These are phyloP conservation scores for Craseonycteris thonglongyai DNA, from an alignment of 2,113 vertebrate genomes.

Conservation along the genomic window DNA sequence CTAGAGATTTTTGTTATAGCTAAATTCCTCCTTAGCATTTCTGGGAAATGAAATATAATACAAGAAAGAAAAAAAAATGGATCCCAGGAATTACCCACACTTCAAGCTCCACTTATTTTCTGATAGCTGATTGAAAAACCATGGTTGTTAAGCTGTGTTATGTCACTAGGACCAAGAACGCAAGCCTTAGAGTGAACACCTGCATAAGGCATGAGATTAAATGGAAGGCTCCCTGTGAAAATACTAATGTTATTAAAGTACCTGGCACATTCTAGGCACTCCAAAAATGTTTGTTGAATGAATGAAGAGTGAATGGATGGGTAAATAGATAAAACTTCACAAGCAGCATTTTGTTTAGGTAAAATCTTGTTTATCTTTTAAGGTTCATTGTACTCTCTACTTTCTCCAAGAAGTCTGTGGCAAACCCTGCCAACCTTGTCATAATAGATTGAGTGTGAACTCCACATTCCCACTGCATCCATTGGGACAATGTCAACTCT, in stretches of 20 bases:
- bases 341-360: background rate
- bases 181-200: background rate
- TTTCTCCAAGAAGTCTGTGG: background rate
- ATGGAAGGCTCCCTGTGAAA: background rate
- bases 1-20: background rate
- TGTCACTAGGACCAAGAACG: background rate
- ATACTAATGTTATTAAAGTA: background rate
- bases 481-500: rapidly evolving
- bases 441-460: background rate
- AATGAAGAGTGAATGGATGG: background rate
- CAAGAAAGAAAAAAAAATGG: background rate
- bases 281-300: constrained; percentile 48
- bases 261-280: background rate
- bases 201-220: background rate
- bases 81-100: background rate
- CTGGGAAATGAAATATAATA: no score
- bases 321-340: background rate
- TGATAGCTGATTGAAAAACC: background rate
- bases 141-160: background rate
- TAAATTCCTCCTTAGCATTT: background rate
- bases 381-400: background rate
- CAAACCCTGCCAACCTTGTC: background rate
- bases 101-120: background rate
- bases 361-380: background rate
- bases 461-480: rapidly evolving